phyloP scores from a whole-genome alignment of 1,140 invertebrate species.

The Zaprionus tsacasi region DNA sequence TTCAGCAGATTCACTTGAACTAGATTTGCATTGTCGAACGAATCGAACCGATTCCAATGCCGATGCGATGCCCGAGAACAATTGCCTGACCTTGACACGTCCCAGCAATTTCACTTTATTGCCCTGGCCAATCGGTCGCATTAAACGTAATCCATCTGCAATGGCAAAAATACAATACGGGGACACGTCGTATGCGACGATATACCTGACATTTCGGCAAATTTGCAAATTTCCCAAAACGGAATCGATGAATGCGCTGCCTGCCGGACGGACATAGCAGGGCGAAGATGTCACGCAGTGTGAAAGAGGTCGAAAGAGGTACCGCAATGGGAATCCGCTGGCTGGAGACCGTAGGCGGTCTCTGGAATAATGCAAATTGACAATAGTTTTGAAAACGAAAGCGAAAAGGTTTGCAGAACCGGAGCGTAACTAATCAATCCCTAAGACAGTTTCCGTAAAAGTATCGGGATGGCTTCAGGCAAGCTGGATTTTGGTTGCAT shows the following conservation, averaged over 20 bases:
- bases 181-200: not conserved
- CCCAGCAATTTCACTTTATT: constrained; percentile 76
- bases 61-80: not conserved
- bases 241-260: constrained; percentile 70
- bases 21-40: not conserved
- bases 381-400: constrained; percentile 65
- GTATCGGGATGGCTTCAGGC: constrained; percentile 20
- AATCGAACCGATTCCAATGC: not conserved
- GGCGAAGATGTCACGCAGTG: constrained; percentile 39
- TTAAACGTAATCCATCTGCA: constrained; percentile 78
- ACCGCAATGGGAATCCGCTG: constrained; percentile 37
- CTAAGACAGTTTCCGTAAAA: constrained; percentile 24
- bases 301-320: constrained; percentile 65
- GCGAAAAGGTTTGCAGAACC: constrained; percentile 72
- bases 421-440: constrained; percentile 75
- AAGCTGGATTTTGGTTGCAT: constrained; percentile 38
- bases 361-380: constrained; percentile 70
- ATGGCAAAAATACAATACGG: constrained; percentile 11
- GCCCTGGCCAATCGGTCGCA: constrained; percentile 75
- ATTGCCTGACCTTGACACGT: constrained; percentile 68
- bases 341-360: constrained; percentile 79
- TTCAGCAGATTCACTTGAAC: not conserved
- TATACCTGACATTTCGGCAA: constrained; percentile 69
- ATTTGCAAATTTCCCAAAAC: constrained; percentile 74
- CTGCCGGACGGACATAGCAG: constrained; percentile 23